Base-by-base conservation (phyloP, 1,140 invertebrate genomes). In the Mactra quadrangularis region DNA sequence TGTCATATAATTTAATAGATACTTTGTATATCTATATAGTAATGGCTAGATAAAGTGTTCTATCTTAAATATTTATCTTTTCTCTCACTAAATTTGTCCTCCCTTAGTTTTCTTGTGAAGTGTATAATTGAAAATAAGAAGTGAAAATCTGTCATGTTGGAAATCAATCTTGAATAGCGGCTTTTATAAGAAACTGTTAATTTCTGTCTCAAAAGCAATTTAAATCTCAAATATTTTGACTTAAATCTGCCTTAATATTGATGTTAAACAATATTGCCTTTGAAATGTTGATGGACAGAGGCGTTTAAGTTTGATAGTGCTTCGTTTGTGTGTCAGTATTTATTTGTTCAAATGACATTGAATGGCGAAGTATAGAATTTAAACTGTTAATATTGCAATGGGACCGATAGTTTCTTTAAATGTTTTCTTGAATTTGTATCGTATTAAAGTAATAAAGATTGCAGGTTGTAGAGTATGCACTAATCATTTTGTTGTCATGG, bases 181-280 rank as follows among this genome's bases (percentile, higher is more conserved):
- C 41, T 50, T 60, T 60, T 62, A 60, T 60, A 76, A 50, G 59
- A 60, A 76, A 76, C 74, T 62, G 74, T 76, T 76, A 76, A 76
- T 76, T 76, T 76, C 55, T 59, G 64, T 78, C 76, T 66, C n/a
- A 31, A 47, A 55, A 57, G 27, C 35, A 68, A 68, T 78, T 78
- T 78, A 45, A 78, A 78, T 60, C 76, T 78, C 76, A 78, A 78
- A 78, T 78, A 78, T 78, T 78, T 78, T 78, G 76, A 78, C 76
- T 78, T 68, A 55, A 68, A 78, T 78, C 62, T 64, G 62, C 45
- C 59, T 55, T 68, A 38, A 78, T 78, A 64, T 64, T 76, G 74
- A 60, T 60, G 57, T 76, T 60, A 47, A 76, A 62, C 64, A 47
- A 68, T 68, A 68, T 68, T 68, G 64, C 64, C 41, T 68, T 68